phyloP scores from a whole-genome alignment of 37 sponge, comb jelly and placozoan genomes.

The Agelas oroides region DNA sequence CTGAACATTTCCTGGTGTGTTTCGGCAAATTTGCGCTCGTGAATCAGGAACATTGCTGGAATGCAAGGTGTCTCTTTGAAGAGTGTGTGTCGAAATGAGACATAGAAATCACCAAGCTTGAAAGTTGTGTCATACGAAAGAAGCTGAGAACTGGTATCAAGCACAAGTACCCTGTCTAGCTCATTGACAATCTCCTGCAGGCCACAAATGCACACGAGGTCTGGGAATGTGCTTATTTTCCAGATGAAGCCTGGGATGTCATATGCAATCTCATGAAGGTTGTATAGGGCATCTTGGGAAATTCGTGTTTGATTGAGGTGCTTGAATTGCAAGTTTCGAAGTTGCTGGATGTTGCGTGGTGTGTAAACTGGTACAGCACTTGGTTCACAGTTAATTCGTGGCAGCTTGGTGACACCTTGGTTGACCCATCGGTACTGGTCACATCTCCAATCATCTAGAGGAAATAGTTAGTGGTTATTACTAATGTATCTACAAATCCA shows the following conservation, averaged over 20 bases:
- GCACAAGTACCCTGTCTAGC: constrained; percentile 41
- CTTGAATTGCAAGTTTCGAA: constrained; percentile 27
- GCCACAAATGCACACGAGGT: constrained; percentile 65
- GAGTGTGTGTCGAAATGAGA: constrained; percentile 64
- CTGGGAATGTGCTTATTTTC: constrained; percentile 52
- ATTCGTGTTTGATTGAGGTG: not conserved
- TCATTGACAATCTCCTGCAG: constrained; percentile 47
- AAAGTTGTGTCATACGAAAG: constrained; percentile 69
- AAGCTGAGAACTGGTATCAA: constrained; percentile 45
- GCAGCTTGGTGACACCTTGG: constrained; percentile 40
- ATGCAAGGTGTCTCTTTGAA: constrained; percentile 45
- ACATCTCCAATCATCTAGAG: too few relatives aligned
- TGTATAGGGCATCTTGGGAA: constrained; percentile 58
- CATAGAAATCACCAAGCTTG: constrained; percentile 68
- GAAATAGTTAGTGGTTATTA: too few relatives aligned
- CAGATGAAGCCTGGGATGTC: constrained; percentile 55
- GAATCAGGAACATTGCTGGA: constrained; percentile 57
- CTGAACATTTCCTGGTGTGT: constrained; percentile 50
- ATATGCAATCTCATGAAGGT: constrained; percentile 58
- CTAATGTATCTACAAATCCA: too few relatives aligned
- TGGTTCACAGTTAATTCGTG: constrained; percentile 1
- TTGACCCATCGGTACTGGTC: too few relatives aligned
- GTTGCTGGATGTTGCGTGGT: constrained; percentile 42
- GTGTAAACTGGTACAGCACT: not conserved
- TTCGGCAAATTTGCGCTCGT: constrained; percentile 53